Conservation (phyloP, 2,113 vertebrate genomes). For the Onychostoma macrolepis region DNA sequence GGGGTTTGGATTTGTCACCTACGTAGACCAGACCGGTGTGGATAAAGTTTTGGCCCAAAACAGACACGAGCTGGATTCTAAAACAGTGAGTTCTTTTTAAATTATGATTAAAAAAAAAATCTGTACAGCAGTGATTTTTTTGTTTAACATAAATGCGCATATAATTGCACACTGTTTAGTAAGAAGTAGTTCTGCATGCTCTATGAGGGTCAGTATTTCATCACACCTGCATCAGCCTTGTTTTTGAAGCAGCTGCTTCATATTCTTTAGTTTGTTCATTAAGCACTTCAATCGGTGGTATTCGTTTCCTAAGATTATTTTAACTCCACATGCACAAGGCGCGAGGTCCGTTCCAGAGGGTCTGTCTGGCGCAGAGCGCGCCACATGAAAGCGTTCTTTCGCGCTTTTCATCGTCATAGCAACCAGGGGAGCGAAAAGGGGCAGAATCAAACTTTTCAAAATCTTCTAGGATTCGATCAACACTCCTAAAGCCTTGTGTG, state of each 20-base stretch:
- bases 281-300: neutral
- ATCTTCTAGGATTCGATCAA: neutral
- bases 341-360: neutral
- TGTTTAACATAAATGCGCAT: neutral
- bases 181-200: neutral
- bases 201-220: neutral
- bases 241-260: neutral
- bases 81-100: constrained; percentile 85
- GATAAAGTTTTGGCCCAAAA: constrained; percentile 97
- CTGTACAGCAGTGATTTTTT: neutral
- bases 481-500: neutral
- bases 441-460: constrained; percentile 31
- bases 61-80: constrained; percentile 95
- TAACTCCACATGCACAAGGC: constrained; percentile 35
- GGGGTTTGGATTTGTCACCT: constrained; percentile 97
- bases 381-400: constrained; percentile 81
- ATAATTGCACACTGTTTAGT: neutral
- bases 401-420: constrained; percentile 78
- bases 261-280: neutral
- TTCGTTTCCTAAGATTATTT: constrained; percentile 25
- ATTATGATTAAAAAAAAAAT: neutral
- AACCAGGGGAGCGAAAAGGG: constrained; percentile 78
- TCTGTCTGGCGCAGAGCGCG: constrained; percentile 67
- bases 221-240: neutral
- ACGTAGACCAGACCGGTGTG: constrained; percentile 93